phyloP scores from a whole-genome alignment of 2,113 vertebrate genomes.

The Uria aalge region DNA sequence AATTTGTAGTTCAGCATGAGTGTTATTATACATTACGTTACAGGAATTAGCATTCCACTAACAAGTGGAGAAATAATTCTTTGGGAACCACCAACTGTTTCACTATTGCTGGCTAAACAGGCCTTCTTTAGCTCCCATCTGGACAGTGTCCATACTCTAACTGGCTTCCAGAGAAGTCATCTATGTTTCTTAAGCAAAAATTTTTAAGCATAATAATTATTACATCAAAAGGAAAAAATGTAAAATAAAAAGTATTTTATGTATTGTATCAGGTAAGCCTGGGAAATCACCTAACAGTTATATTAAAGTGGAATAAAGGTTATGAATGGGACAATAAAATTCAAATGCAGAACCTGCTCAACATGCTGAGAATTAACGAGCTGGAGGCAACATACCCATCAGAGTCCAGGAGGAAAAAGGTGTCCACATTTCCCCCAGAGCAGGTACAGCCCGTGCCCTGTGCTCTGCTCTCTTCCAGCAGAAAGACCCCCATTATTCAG shows the following conservation, averaged over 20 bases:
- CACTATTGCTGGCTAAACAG: neutral
- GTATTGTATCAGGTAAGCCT: neutral
- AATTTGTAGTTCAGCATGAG: neutral
- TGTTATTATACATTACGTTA: neutral
- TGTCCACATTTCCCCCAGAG: accelerated
- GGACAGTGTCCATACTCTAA: neutral
- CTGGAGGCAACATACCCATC: neutral
- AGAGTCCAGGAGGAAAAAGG: neutral
- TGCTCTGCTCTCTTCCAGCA: neutral
- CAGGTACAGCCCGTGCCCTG: accelerated
- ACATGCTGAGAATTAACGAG: neutral
- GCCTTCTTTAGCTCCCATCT: neutral
- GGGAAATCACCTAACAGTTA: neutral
- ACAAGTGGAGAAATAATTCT: neutral
- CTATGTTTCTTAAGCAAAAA: neutral
- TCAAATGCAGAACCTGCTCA: neutral
- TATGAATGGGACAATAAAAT: neutral
- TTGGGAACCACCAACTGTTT: neutral
- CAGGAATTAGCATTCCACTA: neutral
- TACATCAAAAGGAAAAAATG: neutral
- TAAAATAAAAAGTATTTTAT: neutral
- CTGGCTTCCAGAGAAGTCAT: neutral
- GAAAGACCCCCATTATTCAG: accelerated
- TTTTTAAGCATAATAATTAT: neutral
- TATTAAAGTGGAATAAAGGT: neutral